Base-by-base conservation (phyloP, 1,140 invertebrate genomes). In the Cecropterus lyciades region DNA sequence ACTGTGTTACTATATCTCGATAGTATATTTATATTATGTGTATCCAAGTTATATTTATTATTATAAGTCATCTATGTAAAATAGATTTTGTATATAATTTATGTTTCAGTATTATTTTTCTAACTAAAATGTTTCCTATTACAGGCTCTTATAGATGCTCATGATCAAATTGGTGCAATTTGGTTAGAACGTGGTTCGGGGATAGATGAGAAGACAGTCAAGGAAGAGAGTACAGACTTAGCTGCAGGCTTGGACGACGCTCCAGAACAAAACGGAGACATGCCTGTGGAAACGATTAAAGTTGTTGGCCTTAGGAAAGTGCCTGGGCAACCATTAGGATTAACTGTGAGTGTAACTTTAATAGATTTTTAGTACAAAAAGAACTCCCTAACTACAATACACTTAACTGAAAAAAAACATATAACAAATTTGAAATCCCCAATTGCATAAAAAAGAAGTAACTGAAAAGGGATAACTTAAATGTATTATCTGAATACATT, bases 261-360 rank as follows among this genome's bases (percentile, higher is more conserved):
- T 69, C 85, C 82, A 46, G 91, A 90, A 17, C 85, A 90, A 57
- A 92, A 93, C 80, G 93, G 91, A 91, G 94, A 94, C 69, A 96
- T 96, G 95, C 94, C 94, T 63, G 93, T 94, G 64, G 95, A 95
- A 79, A 93, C 96, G 24, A 95, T 98, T n/a, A 95, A 97, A 87
- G 96, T 99, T 92, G 97, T 99, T 33, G 97, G 98, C 14, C 94
- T 99, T 10, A 94, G 97, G 42, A 98, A 98, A 84, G 96, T 95
- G 80, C 95, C 96, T 51, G 96, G 97, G 72, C 97, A 99, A 90
- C 98, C 98, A 5, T 91, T 99, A 89, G 98, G 98, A 84, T 89
- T 95, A 62, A 95, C 95, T 48, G 94, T 95, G 82, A 92, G 86
- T 84, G 45, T 17, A n/a, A n/a, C n/a, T n/a, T n/a, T n/a, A n/a